Percentiles rank a stretch among this genome's conserved stretches.
Evolutionary conservation across 2,113 vertebrate species (phyloP).

Genomic region (Eretmochelys imbricata): DNA sequence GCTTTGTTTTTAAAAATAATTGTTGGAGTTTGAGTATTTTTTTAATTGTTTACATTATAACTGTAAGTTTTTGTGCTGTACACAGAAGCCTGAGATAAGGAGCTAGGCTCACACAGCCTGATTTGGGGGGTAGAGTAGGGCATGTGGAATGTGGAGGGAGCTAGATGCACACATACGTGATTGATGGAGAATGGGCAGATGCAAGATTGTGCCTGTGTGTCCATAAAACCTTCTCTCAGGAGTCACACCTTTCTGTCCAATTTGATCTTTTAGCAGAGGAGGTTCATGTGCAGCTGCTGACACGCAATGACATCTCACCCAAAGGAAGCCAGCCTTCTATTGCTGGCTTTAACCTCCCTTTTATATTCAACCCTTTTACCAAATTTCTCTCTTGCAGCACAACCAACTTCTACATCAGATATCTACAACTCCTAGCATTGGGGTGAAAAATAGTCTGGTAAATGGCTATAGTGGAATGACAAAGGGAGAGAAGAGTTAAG

Average conservation of each 20-base stretch:
- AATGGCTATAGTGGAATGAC: neutral
- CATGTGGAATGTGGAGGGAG: neutral
- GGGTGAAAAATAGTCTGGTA: neutral
- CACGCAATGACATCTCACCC: neutral
- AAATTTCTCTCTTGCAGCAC: neutral
- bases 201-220: neutral
- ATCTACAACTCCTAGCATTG: neutral
- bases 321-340: neutral
- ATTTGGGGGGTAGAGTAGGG: neutral
- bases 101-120: neutral
- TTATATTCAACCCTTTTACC: neutral
- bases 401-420: neutral
- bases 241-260: neutral
- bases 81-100: neutral
- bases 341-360: neutral
- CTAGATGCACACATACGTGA: neutral
- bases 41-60: neutral
- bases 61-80: neutral
- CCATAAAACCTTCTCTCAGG: neutral
- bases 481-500: neutral
- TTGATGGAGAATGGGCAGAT: neutral
- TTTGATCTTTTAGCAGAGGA: neutral
- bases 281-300: neutral
- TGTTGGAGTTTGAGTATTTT: neutral
- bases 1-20: neutral